Percentiles rank a stretch among this genome's conserved stretches.
Conservation (phyloP, 2,888 invertebrate genomes). For the Epistrophella euchroma region DNA sequence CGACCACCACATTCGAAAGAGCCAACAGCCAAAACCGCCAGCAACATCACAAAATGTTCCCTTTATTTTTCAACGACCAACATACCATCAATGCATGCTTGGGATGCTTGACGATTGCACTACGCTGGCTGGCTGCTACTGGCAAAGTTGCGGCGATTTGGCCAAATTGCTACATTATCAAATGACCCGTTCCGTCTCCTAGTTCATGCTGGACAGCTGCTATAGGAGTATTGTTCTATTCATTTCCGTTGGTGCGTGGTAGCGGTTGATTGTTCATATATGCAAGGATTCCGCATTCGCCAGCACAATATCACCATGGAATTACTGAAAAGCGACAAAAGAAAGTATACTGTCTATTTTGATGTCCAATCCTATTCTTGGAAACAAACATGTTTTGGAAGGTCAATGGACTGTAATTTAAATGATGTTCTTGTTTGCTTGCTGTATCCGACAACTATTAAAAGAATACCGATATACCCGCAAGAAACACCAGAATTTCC, state of each 20-base stretch:
- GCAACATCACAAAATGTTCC: conserved; percentile 59
- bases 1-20: conserved; percentile 40
- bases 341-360: conserved; percentile 31
- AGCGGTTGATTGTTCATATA: conserved; percentile 29
- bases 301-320: conserved; percentile 3
- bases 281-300: conserved; percentile 32
- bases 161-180: conserved; percentile 73
- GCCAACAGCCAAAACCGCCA: conserved; percentile 45
- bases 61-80: conserved; percentile 42
- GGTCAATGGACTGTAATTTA: conserved; percentile 22
- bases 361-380: neutral
- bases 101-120: conserved; percentile 55
- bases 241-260: neutral
- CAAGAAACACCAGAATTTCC: too few relatives aligned
- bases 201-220: neutral
- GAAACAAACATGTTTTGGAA: neutral
- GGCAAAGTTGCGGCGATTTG: conserved; percentile 64
- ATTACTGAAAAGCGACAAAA: conserved; percentile 48
- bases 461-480: too few relatives aligned
- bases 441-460: too few relatives aligned
- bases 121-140: conserved; percentile 8
- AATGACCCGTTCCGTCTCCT: conserved; percentile 31
- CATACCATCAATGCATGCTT: conserved; percentile 46
- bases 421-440: neutral
- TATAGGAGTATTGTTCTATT: neutral